Conservation (phyloP, 64 coral and sea anemone genomes). For the Stylophora pistillata region DNA sequence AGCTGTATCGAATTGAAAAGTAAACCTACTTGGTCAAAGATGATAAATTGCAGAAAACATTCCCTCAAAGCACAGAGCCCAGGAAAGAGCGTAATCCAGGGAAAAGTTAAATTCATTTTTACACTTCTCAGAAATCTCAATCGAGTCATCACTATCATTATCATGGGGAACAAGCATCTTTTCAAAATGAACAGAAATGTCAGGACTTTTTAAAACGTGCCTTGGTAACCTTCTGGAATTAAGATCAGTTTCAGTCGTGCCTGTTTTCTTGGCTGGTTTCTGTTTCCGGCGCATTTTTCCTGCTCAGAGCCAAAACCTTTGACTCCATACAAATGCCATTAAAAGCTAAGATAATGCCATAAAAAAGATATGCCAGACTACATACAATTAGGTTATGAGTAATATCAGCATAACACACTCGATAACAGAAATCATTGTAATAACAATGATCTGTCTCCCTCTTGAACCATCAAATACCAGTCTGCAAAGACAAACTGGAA, state of each 20-base stretch:
- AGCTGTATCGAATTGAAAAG: constrained; percentile 74
- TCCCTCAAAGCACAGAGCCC: constrained; percentile 74
- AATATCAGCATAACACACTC: constrained; percentile 41
- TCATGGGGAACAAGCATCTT: no score
- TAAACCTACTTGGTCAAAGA: constrained; percentile 58
- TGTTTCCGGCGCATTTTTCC: neutral
- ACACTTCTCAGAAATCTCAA: neutral
- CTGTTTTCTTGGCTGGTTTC: no score
- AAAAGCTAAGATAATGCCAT: constrained; percentile 52
- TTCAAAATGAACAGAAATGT: no score
- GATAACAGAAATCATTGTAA: constrained; percentile 72
- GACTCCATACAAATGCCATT: constrained; percentile 53
- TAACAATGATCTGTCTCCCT: constrained; percentile 66
- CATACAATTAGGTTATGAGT: constrained; percentile 73
- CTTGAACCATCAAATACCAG: constrained; percentile 63
- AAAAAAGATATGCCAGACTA: constrained; percentile 51
- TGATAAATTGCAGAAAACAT: constrained; percentile 80
- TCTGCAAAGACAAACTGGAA: constrained; percentile 76
- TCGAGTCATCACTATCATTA: no score
- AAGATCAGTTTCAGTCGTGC: no score
- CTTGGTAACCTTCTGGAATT: no score
- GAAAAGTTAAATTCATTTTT: constrained; percentile 16
- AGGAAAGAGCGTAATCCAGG: constrained; percentile 70
- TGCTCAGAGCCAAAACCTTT: constrained; percentile 37
- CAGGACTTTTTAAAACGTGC: no score